Percentiles rank a stretch among this genome's conserved stretches.
These are phyloP conservation scores for Urocynchramus pylzowi DNA, from an alignment of 2,113 vertebrate genomes.

Conservation along the genomic window DNA sequence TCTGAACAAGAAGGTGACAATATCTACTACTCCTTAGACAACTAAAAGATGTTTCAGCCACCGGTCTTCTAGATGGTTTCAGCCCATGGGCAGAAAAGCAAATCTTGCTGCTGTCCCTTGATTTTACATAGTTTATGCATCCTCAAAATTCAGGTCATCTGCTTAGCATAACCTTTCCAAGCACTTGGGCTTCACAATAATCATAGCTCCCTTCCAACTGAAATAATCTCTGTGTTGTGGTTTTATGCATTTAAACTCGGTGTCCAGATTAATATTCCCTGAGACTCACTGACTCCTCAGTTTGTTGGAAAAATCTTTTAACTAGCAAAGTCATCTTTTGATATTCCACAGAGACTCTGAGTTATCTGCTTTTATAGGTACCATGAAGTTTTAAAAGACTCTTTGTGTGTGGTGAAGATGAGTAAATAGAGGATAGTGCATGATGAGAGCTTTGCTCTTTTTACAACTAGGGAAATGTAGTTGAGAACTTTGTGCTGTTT, in stretches of 20 bases:
- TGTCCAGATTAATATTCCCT: neutral
- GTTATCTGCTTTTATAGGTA: neutral
- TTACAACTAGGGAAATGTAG: neutral
- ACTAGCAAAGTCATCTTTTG: neutral
- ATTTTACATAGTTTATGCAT: neutral
- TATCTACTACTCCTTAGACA: neutral
- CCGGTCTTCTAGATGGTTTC: neutral
- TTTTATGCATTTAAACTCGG: neutral
- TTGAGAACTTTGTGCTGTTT: neutral
- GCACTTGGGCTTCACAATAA: rapidly evolving
- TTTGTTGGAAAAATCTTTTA: neutral
- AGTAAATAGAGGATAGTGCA: neutral
- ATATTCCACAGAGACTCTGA: neutral
- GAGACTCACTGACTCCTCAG: neutral
- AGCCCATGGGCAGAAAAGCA: neutral
- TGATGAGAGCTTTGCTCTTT: neutral
- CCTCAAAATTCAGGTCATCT: neutral
- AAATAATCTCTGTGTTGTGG: neutral
- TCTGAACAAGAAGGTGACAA: neutral
- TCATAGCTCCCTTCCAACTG: neutral
- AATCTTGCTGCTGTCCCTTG: neutral
- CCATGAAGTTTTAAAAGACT: neutral
- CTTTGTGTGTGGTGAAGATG: neutral
- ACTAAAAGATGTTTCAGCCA: neutral
- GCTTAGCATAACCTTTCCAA: neutral